Percentiles rank a stretch among this genome's conserved stretches.
These are phyloP conservation scores for Anagyrus pseudococci DNA, from an alignment of 2,888 invertebrate genomes.

Conservation along the genomic window DNA sequence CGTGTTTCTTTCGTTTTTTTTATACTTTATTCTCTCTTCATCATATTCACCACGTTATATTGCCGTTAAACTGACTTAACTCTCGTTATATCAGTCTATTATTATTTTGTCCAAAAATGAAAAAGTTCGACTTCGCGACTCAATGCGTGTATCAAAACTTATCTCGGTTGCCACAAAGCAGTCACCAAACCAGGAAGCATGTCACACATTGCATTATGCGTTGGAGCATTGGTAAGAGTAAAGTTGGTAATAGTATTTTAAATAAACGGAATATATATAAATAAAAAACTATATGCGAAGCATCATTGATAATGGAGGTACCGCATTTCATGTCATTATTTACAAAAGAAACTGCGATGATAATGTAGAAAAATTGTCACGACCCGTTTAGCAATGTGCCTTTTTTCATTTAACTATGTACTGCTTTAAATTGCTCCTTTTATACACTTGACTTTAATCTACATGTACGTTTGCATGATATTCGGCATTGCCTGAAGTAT, in stretches of 20 bases:
- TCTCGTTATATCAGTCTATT: constrained; percentile 16
- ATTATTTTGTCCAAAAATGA: constrained; percentile 2
- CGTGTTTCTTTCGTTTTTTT: constrained; percentile 30
- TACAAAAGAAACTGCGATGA: constrained; percentile 31
- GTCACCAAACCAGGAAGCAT: constrained; percentile 48
- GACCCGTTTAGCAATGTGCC: constrained; percentile 4
- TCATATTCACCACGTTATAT: constrained; percentile 27
- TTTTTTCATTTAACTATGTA: constrained; percentile 20
- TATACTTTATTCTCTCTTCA: constrained; percentile 7
- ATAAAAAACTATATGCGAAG: constrained; percentile 10
- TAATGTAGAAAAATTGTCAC: constrained; percentile 7
- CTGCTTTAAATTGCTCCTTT: constrained; percentile 15
- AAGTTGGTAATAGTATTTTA: constrained; percentile 3
- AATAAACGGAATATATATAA: no score
- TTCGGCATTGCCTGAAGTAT: constrained; percentile 24
- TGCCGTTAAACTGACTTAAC: constrained; percentile 28
- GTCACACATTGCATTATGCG: constrained; percentile 4
- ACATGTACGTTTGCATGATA: constrained; percentile 27
- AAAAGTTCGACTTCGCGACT: constrained; percentile 35
- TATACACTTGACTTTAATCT: constrained; percentile 31
- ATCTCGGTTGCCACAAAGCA: constrained; percentile 30
- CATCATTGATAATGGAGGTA: constrained; percentile 8
- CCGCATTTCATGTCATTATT: constrained; percentile 14
- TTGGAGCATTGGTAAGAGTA: constrained; percentile 13
- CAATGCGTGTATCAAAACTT: constrained; percentile 26